These are phyloP conservation scores for Hirudinaria manillensis DNA, from an alignment of 2,888 invertebrate species.

Conservation along the genomic window DNA sequence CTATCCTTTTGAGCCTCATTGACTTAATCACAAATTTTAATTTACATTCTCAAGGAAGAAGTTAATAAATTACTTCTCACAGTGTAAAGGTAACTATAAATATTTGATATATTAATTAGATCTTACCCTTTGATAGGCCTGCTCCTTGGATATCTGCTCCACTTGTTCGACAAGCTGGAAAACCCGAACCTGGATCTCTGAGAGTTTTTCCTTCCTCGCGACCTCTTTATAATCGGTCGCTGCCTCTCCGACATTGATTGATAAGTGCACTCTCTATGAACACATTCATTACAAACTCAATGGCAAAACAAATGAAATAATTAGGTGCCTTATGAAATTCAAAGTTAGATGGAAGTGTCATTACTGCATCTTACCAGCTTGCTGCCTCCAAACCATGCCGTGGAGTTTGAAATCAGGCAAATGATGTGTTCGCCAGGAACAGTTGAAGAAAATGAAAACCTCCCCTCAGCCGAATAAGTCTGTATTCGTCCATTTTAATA, in stretches of 20 bases:
- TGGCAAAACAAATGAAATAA: neutral
- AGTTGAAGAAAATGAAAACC: conserved; percentile 93
- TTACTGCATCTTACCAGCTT: conserved; percentile 64
- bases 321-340: neutral
- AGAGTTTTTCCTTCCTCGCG: conserved; percentile 91
- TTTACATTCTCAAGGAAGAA: no score
- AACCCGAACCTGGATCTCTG: conserved; percentile 87
- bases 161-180: conserved; percentile 93
- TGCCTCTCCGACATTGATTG: conserved; percentile 97
- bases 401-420: conserved; percentile 94
- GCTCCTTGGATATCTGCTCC: conserved; percentile 98
- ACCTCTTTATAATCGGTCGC: conserved; percentile 95
- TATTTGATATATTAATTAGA: neutral
- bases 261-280: conserved; percentile 76
- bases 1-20: no score
- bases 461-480: conserved; percentile 79
- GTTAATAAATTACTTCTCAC: no score
- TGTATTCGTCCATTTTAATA: conserved; percentile 39
- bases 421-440: conserved; percentile 95
- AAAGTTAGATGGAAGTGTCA: neutral
- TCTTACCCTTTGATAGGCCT: conserved; percentile 74
- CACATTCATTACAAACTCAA: neutral
- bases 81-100: no score
- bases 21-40: no score
- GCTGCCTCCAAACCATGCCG: conserved; percentile 95